These are phyloP conservation scores for Caenorhabditis drosophilae DNA, from an alignment of 2,888 invertebrate genomes.

Conservation along the genomic window DNA sequence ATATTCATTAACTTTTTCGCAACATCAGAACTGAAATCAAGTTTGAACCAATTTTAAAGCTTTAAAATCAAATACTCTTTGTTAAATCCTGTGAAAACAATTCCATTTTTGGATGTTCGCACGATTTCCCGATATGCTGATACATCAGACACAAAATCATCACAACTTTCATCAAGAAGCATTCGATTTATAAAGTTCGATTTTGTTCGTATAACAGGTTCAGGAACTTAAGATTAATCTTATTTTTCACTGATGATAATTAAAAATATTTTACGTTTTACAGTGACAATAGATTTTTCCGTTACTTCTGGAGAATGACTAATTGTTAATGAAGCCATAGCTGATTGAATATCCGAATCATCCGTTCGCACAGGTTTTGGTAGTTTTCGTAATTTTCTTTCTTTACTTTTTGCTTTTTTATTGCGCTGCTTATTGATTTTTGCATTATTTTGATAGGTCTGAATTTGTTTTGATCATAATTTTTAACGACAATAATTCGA, in stretches of 20 bases:
- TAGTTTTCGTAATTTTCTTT: slow-evolving; percentile 5
- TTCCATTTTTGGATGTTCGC: slow-evolving; percentile 4
- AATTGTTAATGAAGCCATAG: slow-evolving; percentile 24
- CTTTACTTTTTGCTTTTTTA: too few relatives aligned
- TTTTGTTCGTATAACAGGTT: slow-evolving; percentile 14
- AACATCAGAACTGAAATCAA: slow-evolving; percentile 17
- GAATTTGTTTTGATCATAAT: too few relatives aligned
- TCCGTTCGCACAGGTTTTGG: slow-evolving; percentile 3
- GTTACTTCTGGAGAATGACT: not conserved
- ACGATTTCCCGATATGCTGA: slow-evolving; percentile 9
- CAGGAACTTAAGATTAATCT: not conserved
- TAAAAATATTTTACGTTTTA: not conserved
- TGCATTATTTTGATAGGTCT: slow-evolving; percentile 8
- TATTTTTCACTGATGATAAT: not conserved
- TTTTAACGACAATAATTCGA: too few relatives aligned
- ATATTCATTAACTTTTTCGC: slow-evolving; percentile 19
- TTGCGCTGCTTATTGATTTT: slow-evolving; percentile 4
- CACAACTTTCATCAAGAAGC: slow-evolving; percentile 10
- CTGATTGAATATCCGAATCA: slow-evolving; percentile 32
- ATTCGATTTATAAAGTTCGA: slow-evolving; percentile 20
- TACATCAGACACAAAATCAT: slow-evolving; percentile 35
- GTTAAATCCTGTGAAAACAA: slow-evolving; percentile 39
- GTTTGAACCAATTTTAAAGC: not conserved
- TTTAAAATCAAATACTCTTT: slow-evolving; percentile 9
- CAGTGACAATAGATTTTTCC: not conserved